phyloP scores from a whole-genome alignment of 2,113 vertebrate genomes.

The Pluvialis apricaria region DNA sequence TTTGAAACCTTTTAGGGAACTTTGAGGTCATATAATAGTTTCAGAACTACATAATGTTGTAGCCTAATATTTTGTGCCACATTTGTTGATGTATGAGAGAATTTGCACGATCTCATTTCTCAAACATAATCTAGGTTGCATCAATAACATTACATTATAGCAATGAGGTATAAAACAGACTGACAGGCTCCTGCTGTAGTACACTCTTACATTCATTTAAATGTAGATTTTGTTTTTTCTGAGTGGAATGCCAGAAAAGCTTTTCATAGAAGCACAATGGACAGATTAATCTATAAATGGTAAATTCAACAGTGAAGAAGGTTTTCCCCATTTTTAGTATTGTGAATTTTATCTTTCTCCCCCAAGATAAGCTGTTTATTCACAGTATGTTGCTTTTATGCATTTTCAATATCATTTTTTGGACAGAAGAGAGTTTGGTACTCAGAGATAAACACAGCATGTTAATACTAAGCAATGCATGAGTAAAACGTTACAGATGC shows the following conservation, averaged over 20 bases:
- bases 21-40: constrained; percentile 46
- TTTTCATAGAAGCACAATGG: constrained; percentile 67
- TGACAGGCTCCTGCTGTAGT: constrained; percentile 64
- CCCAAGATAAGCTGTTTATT: constrained; percentile 72
- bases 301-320: constrained; percentile 61
- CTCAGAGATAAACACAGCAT: constrained; percentile 61
- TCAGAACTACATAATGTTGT: constrained; percentile 40
- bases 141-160: constrained; percentile 63
- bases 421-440: constrained; percentile 49
- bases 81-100: constrained; percentile 40
- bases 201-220: constrained; percentile 70
- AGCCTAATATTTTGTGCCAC: constrained; percentile 49
- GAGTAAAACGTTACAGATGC: constrained; percentile 42
- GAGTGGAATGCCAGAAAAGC: constrained; percentile 68
- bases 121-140: constrained; percentile 65
- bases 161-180: constrained; percentile 59
- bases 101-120: constrained; percentile 50
- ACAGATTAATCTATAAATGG: constrained; percentile 73
- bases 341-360: constrained; percentile 69
- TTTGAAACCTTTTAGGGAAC: constrained; percentile 59
- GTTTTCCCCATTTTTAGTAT: constrained; percentile 59
- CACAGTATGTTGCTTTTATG: constrained; percentile 70
- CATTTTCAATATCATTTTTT: constrained; percentile 56
- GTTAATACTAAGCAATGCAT: constrained; percentile 33
- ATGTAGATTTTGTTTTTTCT: constrained; percentile 73